Percentiles rank a stretch among this genome's conserved stretches.
Conservation (phyloP, 2,113 vertebrate genomes). For the Spheniscus mendiculus region DNA sequence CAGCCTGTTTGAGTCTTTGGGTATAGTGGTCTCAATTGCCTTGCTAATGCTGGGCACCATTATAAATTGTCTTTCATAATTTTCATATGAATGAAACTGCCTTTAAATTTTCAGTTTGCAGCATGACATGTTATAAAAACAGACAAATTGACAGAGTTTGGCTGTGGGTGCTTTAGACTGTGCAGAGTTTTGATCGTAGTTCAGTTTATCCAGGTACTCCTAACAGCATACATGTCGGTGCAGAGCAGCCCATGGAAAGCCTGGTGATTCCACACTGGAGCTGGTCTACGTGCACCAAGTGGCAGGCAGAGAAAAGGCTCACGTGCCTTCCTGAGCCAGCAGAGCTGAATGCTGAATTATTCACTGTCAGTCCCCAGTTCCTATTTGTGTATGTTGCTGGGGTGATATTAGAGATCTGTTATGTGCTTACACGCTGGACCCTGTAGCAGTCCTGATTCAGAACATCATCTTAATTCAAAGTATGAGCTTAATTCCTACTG, state of each 20-base stretch:
- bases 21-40: neutral
- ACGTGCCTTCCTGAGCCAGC: neutral
- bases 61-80: neutral
- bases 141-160: neutral
- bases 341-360: neutral
- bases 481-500: neutral
- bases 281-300: accelerated
- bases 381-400: neutral
- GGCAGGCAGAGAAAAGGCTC: neutral
- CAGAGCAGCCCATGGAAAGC: neutral
- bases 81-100: neutral
- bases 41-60: neutral
- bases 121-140: neutral
- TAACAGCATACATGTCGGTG: accelerated
- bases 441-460: neutral
- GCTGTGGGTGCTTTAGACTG: neutral
- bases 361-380: neutral
- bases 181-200: neutral
- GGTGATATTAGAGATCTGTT: neutral
- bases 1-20: neutral
- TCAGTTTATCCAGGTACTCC: neutral
- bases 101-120: neutral
- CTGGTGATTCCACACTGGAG: neutral
- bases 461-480: neutral
- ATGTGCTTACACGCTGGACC: accelerated